Evolutionary conservation across 2,888 invertebrate species (phyloP).

Genomic region (Cylindroiulus punctatus): DNA sequence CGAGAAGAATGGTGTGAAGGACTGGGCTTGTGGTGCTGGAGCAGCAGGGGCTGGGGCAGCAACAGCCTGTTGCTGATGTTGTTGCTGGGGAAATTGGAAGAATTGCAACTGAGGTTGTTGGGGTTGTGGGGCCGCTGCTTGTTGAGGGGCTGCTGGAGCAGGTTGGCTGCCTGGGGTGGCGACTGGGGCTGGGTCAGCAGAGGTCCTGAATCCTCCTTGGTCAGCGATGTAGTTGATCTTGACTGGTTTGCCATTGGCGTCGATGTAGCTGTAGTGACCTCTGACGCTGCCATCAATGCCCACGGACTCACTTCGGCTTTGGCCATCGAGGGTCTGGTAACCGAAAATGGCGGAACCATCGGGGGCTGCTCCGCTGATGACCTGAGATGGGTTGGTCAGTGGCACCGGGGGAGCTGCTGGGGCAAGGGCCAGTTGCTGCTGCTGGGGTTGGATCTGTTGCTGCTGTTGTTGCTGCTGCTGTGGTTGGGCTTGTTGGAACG

Average conservation of each 20-base stretch:
- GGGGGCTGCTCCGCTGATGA: slow-evolving; percentile 35
- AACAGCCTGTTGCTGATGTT: slow-evolving; percentile 16
- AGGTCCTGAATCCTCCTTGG: slow-evolving; percentile 53
- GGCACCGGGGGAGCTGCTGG: slow-evolving; percentile 48
- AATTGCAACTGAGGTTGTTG: slow-evolving; percentile 9
- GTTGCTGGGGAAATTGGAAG: slow-evolving; percentile 42
- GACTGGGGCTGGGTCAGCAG: slow-evolving; percentile 51
- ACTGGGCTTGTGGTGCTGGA: slow-evolving; percentile 44
- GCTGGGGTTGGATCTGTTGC: slow-evolving; percentile 31
- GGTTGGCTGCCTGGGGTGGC: slow-evolving; percentile 46
- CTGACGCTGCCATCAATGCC: slow-evolving; percentile 54
- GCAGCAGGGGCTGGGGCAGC: slow-evolving; percentile 46
- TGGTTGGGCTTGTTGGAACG: slow-evolving; percentile 29
- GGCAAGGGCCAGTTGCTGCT: slow-evolving; percentile 28
- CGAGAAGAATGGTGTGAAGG: slow-evolving; percentile 43
- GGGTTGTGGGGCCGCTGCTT: slow-evolving; percentile 26
- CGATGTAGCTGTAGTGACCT: slow-evolving; percentile 55
- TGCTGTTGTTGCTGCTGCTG: slow-evolving; percentile 36
- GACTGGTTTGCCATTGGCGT: slow-evolving; percentile 55
- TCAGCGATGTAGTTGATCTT: slow-evolving; percentile 55
- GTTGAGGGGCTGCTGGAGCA: neutral
- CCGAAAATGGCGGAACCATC: slow-evolving; percentile 54
- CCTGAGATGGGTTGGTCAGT: slow-evolving; percentile 35
- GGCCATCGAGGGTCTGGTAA: slow-evolving; percentile 55
- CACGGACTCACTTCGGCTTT: slow-evolving; percentile 49